phyloP scores from a whole-genome alignment of 1,140 invertebrate species.

The Coptotermes formosanus region DNA sequence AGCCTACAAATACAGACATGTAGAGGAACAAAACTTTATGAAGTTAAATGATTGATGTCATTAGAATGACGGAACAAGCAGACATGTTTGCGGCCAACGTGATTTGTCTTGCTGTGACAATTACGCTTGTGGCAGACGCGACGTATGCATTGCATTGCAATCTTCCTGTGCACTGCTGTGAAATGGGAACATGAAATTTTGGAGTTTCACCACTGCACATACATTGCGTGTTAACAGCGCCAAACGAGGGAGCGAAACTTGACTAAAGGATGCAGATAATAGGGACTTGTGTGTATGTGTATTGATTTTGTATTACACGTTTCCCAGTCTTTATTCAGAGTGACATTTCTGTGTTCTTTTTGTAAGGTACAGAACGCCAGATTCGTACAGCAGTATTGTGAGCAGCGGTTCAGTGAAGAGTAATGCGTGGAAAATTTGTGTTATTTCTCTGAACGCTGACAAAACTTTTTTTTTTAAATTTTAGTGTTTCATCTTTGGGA shows the following conservation, averaged over 20 bases:
- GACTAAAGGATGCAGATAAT: neutral
- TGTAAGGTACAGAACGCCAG: neutral
- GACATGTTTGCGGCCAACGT: too few relatives aligned
- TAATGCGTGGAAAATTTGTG: too few relatives aligned
- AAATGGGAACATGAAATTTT: neutral
- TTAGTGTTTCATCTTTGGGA: too few relatives aligned
- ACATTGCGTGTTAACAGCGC: neutral
- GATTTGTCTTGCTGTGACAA: too few relatives aligned
- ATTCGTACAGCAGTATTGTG: neutral
- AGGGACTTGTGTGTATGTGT: neutral
- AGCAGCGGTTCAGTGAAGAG: too few relatives aligned
- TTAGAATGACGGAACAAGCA: too few relatives aligned
- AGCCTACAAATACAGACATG: too few relatives aligned
- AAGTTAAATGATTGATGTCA: too few relatives aligned
- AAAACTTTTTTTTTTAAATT: too few relatives aligned
- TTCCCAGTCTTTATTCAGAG: neutral
- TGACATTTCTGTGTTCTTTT: neutral
- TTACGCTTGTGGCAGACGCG: too few relatives aligned
- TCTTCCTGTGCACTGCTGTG: neutral
- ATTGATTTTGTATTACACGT: neutral
- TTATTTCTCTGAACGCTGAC: too few relatives aligned
- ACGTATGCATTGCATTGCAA: neutral
- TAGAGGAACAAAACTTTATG: too few relatives aligned
- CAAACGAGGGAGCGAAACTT: neutral
- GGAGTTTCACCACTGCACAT: neutral